Base-by-base conservation (phyloP, 2,888 invertebrate species). In the Oasisia sp. region DNA sequence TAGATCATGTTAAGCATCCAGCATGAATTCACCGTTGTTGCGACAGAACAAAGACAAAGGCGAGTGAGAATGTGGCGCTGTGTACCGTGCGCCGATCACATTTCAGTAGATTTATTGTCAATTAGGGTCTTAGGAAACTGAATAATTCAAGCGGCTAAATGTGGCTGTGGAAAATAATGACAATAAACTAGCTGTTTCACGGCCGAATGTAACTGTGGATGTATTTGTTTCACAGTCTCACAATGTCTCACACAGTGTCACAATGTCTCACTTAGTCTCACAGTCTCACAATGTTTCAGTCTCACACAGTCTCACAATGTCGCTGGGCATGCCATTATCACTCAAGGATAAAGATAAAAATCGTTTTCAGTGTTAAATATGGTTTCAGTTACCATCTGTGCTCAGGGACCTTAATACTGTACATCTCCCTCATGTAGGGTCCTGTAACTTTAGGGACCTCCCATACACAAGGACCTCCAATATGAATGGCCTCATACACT, bases 81-180 rank as follows among this genome's bases (percentile, higher is more conserved):
- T 74, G 74, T n/a, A 74, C 14, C 50, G 27, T 74, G 74, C n/a
- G 74, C 74, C 4, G 74, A 74, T 74, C 74, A 74, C 74, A 74
- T 74, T 19, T 74, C 74, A 27, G 74, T 74, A 74, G 74, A 74
- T 74, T 74, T 74, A 74, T 74, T 19, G 74, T 19, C 74, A 74
- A 74, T 74, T 74, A 74, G 74, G 74, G 74, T n/a, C 74, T 74
- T 74, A 74, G 74, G 74, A 74, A n/a, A 74, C 74, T 74, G 74
- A 74, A 74, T 74, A 74, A 74, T 74, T 74, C 74, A 74, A 74
- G 27, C 27, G n/a, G 74, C 19, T 74, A 74, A 74, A 74, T 74
- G 74, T 19, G 74, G 27, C 74, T 74, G 27, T n/a, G n/a, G 74
- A 74, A 74, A 74, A 74, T 74, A n/a, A 74, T 74, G 27, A 74